Percentiles rank a stretch among this genome's conserved stretches.
Evolutionary conservation across 1,140 invertebrate genomes (phyloP).

Genomic region (Drosophila ercepeae): DNA sequence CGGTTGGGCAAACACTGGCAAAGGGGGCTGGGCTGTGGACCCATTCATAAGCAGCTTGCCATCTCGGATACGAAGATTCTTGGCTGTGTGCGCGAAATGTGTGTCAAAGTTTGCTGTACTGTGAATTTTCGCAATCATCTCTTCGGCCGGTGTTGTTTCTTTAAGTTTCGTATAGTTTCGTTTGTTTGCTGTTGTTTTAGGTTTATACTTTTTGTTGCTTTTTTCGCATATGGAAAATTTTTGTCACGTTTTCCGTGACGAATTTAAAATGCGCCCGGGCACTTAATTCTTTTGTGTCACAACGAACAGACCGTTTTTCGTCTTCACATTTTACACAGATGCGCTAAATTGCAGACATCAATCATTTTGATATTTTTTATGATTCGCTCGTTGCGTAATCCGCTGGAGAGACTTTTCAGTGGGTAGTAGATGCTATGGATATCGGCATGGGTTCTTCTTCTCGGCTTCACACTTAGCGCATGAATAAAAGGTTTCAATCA

Average conservation of each 20-base stretch:
- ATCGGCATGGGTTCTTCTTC: conserved; percentile 55
- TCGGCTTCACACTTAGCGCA: conserved; percentile 52
- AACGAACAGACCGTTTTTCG: conserved; percentile 51
- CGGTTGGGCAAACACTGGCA: conserved; percentile 2
- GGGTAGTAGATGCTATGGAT: conserved; percentile 3
- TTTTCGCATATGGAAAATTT: conserved; percentile 76
- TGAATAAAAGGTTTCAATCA: conserved; percentile 51
- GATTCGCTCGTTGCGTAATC: conserved; percentile 67
- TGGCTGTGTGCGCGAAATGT: conserved; percentile 67
- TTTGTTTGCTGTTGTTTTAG: conserved; percentile 26
- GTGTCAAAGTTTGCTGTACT: conserved; percentile 65
- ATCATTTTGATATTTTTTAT: conserved; percentile 66
- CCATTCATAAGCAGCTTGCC: conserved; percentile 64
- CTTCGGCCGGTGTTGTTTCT: conserved; percentile 23
- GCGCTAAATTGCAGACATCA: conserved; percentile 81
- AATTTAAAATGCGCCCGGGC: conserved; percentile 80
- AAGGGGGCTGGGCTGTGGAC: conserved; percentile 14
- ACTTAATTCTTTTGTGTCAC: conserved; percentile 81
- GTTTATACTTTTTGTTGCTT: conserved; percentile 7
- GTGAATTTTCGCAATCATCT: conserved; percentile 73
- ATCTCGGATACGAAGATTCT: conserved; percentile 53
- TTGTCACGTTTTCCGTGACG: conserved; percentile 82
- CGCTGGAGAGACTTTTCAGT: conserved; percentile 22
- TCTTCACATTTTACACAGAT: conserved; percentile 74
- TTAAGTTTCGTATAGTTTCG: conserved; percentile 26